Percentiles rank a stretch among this genome's conserved stretches.
These are phyloP conservation scores for Dynastes maya DNA, from an alignment of 2,888 invertebrate species.

Conservation along the genomic window DNA sequence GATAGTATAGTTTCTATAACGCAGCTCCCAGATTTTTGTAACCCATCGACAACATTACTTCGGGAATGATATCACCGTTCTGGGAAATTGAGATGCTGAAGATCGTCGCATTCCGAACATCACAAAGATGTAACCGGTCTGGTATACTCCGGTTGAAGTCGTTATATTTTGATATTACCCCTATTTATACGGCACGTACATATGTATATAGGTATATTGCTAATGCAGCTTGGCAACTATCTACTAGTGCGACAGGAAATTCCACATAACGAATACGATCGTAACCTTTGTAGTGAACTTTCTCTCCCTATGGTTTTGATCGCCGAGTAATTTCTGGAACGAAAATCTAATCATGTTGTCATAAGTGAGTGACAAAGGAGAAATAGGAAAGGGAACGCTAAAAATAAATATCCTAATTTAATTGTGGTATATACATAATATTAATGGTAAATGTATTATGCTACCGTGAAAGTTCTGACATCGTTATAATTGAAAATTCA, in stretches of 20 bases:
- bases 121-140: slow-evolving; percentile 11
- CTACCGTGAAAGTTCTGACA: no score
- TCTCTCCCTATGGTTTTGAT: not conserved
- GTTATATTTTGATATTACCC: slow-evolving; percentile 31
- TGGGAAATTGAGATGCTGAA: slow-evolving; percentile 40
- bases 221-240: slow-evolving; percentile 34
- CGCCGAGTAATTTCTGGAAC: not conserved
- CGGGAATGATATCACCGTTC: slow-evolving; percentile 36
- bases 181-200: not conserved
- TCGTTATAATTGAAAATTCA: no score
- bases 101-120: slow-evolving; percentile 5
- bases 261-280: slow-evolving; percentile 25
- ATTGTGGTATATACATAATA: not conserved
- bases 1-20: slow-evolving; percentile 8
- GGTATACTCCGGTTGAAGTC: slow-evolving; percentile 8
- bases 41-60: not conserved
- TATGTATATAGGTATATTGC: slow-evolving; percentile 13
- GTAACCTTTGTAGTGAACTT: slow-evolving; percentile 39
- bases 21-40: slow-evolving; percentile 10
- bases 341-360: slow-evolving; percentile 13
- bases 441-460: no score
- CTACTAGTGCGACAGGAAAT: slow-evolving; percentile 39
- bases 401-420: not conserved
- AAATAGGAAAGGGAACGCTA: not conserved
- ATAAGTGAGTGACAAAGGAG: not conserved